A percentile compares a stretch with the other conserved stretches of the same genome.
Conservation (phyloP, 2,113 vertebrate species). For the Salvelinus alpinus region DNA sequence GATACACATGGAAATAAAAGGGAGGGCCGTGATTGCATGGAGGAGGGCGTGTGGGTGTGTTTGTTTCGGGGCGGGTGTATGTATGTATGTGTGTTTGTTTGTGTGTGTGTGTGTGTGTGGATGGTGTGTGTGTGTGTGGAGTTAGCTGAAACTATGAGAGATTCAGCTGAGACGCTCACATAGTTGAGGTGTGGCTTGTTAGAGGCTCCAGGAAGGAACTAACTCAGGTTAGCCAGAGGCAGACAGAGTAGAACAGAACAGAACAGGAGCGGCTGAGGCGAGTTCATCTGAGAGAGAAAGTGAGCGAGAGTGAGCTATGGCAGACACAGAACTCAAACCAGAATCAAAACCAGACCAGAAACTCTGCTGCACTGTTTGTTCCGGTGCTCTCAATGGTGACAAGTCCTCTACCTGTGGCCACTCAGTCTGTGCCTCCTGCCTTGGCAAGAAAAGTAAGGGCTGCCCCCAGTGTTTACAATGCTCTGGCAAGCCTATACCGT, state of each 20-base stretch:
- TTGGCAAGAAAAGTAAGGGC: slow-evolving; percentile 14
- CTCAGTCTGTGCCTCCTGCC: slow-evolving; percentile 14
- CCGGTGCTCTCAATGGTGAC: slow-evolving; percentile 11
- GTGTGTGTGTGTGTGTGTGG: not conserved
- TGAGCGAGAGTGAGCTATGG: slow-evolving; percentile 38
- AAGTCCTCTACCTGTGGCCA: not conserved
- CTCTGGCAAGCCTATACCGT: not conserved
- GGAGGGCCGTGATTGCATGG: no score
- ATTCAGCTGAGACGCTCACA: slow-evolving; percentile 13
- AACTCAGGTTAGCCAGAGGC: slow-evolving; percentile 3
- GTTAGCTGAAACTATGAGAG: slow-evolving; percentile 35
- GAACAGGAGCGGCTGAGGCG: slow-evolving; percentile 21
- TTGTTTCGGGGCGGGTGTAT: no score
- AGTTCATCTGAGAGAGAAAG: not conserved
- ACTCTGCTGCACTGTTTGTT: not conserved
- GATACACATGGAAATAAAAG: no score
- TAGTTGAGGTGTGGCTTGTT: slow-evolving; percentile 55
- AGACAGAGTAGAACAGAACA: no score
- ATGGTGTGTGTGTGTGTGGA: not conserved
- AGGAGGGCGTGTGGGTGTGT: not conserved
- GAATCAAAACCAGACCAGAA: not conserved
- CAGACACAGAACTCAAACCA: slow-evolving; percentile 20
- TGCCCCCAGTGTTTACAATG: slow-evolving; percentile 25
- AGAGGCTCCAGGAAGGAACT: not conserved
- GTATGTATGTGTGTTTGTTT: no score